Base-by-base conservation (phyloP, 2,113 vertebrate genomes). In the Odontesthes bonariensis region DNA sequence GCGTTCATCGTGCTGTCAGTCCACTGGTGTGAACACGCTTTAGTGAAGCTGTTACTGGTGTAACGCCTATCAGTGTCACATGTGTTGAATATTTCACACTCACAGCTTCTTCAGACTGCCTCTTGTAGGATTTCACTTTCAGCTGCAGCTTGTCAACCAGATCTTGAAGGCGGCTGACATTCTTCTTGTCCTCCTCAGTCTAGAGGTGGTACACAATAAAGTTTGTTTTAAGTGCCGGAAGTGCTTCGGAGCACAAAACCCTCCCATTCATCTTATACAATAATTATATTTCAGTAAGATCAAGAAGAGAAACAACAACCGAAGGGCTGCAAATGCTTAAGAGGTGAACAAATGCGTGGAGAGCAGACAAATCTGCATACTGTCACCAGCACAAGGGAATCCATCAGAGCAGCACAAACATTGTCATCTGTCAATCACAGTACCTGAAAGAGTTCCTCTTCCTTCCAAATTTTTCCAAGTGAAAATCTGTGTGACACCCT, bases 61-160 rank as follows among this genome's bases (percentile, higher is more conserved):
- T 79, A 40, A 49, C 22, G 1, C 69, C 40, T 64, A 65, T 73
- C 63, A 75, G 69, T 10, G 22, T 69, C 40, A 55, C 46, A 65
- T 56, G 46, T 38, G 64, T 65, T 31, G 2, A 73, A 71, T 77
- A 55, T 57, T 83, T 75, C 57, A 69, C 67, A 96, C 93, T 93
- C 72, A 94, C 93, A 81, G 93, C 57, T 17, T 95, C 93, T 80
- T 94, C 94, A 70, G 89, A 77, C 66, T 92, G 90, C 66, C 94
- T 86, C 91, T 94, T 94, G 88, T 94, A 95, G 76, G 92, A 40
- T 78, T 95, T 95, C 70, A 94, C 90, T 89, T 95, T 95, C 64
- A 94, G 83, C 82, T 95, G 94, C 67, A 95, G 91, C 80, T 95
- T 95, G 87, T 95, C 93, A 75, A 94, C 92, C 78, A 95, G 92